Conservation (phyloP, 2,888 invertebrate species). For the Machimus atricapillus region DNA sequence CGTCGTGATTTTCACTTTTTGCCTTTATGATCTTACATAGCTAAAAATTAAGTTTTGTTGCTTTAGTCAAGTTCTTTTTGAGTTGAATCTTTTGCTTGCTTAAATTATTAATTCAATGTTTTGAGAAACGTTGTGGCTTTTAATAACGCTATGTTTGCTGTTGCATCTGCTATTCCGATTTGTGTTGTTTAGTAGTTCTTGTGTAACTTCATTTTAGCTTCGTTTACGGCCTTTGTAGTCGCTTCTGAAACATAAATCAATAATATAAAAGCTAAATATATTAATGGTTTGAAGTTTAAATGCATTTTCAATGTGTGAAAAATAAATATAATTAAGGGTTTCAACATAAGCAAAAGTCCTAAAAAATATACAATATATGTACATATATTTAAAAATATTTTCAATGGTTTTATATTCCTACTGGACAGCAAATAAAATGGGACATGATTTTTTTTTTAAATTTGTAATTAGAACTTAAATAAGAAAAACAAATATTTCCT, state of each 20-base stretch:
- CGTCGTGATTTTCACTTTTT: neutral
- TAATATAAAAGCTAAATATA: neutral
- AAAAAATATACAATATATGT: too few relatives aligned
- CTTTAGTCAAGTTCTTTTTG: slow-evolving; percentile 1
- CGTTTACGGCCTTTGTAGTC: slow-evolving; percentile 7
- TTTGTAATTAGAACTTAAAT: too few relatives aligned
- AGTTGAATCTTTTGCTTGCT: neutral
- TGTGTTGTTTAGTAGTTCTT: slow-evolving; percentile 10
- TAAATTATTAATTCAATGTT: slow-evolving; percentile 4
- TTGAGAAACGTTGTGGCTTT: slow-evolving; percentile 8
- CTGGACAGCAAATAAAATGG: too few relatives aligned
- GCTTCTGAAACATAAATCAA: slow-evolving; percentile 9
- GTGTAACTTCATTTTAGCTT: neutral
- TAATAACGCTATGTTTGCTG: neutral
- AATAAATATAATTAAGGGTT: neutral
- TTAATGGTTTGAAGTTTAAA: neutral
- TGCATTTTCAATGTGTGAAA: neutral
- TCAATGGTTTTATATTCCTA: too few relatives aligned
- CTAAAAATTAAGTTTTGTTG: neutral
- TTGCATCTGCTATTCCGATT: neutral
- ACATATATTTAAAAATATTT: too few relatives aligned
- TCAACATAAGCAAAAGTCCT: neutral
- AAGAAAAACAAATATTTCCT: too few relatives aligned
- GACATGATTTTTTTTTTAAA: too few relatives aligned
- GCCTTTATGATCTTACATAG: neutral